Evolutionary conservation across 2,888 invertebrate species (phyloP).

Genomic region (Perithous albicinctus): DNA sequence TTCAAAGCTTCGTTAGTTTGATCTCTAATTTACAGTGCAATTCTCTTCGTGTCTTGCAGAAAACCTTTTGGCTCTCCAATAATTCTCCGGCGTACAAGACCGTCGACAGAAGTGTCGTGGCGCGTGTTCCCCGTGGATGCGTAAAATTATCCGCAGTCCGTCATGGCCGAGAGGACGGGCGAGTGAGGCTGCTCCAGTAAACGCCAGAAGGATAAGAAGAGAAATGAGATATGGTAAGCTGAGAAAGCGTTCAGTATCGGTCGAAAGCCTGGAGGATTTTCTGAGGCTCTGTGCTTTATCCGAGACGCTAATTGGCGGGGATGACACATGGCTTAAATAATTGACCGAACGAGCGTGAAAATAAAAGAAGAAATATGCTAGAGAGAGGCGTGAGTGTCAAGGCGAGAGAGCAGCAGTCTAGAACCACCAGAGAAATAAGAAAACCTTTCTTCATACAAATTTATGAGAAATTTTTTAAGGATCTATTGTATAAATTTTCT

Average conservation of each 20-base stretch:
- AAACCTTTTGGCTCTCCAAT: constrained; percentile 33
- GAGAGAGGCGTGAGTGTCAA: constrained; percentile 42
- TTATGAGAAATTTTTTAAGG: too few species aligned
- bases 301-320: constrained; percentile 82
- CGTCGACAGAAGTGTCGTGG: constrained; percentile 72
- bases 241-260: constrained; percentile 42
- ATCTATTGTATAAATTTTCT: not conserved
- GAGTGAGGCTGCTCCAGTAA: constrained; percentile 16
- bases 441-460: too few species aligned
- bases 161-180: constrained; percentile 67
- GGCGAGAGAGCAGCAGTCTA: constrained; percentile 27
- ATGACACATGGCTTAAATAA: constrained; percentile 83
- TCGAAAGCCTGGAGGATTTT: constrained; percentile 29
- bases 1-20: not conserved
- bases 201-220: constrained; percentile 40
- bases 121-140: constrained; percentile 69
- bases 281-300: constrained; percentile 73
- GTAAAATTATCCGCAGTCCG: constrained; percentile 81
- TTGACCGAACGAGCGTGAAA: constrained; percentile 81
- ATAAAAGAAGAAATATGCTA: constrained; percentile 24
- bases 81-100: constrained; percentile 64
- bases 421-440: constrained; percentile 13
- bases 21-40: not conserved
- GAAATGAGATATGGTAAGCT: constrained; percentile 57
- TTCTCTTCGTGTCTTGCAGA: not conserved